Conservation (phyloP, 2,797 vertebrate genomes). For the Arremon brunneinucha region DNA sequence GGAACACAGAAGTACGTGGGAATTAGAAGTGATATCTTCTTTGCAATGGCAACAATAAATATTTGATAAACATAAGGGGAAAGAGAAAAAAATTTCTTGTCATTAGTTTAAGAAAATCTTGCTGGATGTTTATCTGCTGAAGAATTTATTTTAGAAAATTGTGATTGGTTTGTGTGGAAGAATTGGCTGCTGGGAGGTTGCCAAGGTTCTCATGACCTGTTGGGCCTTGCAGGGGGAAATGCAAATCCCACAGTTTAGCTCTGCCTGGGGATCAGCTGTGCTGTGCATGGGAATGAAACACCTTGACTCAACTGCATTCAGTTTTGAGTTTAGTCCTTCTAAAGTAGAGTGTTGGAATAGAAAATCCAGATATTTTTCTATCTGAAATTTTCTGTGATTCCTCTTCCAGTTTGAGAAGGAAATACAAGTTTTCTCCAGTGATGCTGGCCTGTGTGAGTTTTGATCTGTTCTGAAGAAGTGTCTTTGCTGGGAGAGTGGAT, state of each 20-base stretch:
- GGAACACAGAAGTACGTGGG: background rate
- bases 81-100: background rate
- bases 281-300: background rate
- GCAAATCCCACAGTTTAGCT: background rate
- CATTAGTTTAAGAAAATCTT: background rate
- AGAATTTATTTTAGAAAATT: background rate
- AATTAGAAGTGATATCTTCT: background rate
- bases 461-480: background rate
- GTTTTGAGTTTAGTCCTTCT: background rate
- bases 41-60: background rate
- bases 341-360: background rate
- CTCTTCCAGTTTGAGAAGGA: background rate
- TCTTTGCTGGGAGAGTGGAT: background rate
- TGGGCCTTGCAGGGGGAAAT: background rate
- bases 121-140: background rate
- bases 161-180: background rate
- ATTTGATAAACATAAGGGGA: background rate
- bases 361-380: background rate
- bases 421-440: rapidly evolving
- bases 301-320: background rate
- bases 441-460: background rate
- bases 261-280: background rate
- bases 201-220: background rate
- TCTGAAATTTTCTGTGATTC: background rate
- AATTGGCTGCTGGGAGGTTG: background rate